A percentile compares a stretch with the other conserved stretches of the same genome.
These are phyloP conservation scores for Scartelaos histophorus DNA, from an alignment of 2,113 vertebrate genomes.

Conservation along the genomic window DNA sequence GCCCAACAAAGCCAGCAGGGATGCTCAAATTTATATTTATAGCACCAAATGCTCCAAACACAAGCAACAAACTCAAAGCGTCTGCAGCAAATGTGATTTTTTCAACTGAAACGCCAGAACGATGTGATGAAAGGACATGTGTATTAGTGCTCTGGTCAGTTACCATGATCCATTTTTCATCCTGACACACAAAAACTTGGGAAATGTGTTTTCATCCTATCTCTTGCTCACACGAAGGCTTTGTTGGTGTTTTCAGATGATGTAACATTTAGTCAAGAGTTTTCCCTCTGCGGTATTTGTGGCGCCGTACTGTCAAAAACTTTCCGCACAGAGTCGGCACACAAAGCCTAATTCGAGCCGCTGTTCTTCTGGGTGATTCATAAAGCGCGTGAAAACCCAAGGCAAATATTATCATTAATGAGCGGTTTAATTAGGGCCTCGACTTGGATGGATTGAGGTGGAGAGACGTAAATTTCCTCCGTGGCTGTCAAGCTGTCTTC, in stretches of 20 bases:
- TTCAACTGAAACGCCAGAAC: background rate
- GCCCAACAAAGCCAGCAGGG: slow-evolving; percentile 12
- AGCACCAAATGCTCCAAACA: background rate
- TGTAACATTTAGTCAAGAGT: slow-evolving; percentile 54
- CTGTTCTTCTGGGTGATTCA: background rate
- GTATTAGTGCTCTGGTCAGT: slow-evolving; percentile 9
- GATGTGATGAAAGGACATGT: background rate
- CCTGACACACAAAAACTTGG: slow-evolving; percentile 18
- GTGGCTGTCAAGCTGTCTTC: slow-evolving; percentile 7
- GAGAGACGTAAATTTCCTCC: background rate
- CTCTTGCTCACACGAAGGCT: background rate
- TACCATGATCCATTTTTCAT: slow-evolving; percentile 18
- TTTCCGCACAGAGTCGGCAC: background rate
- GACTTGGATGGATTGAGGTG: background rate
- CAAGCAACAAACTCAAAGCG: background rate
- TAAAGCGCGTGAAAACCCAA: background rate
- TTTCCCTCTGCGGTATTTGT: slow-evolving; percentile 20
- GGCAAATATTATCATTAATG: background rate
- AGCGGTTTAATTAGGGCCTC: background rate
- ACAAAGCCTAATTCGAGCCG: slow-evolving; percentile 9
- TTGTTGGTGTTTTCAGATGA: slow-evolving; percentile 21
- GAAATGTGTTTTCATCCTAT: slow-evolving; percentile 21
- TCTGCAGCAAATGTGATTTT: slow-evolving; percentile 19
- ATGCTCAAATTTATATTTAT: slow-evolving; percentile 9
- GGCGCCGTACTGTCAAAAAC: slow-evolving; percentile 24